phyloP scores from a whole-genome alignment of 2,888 invertebrate species.

The Ligdia adustata region DNA sequence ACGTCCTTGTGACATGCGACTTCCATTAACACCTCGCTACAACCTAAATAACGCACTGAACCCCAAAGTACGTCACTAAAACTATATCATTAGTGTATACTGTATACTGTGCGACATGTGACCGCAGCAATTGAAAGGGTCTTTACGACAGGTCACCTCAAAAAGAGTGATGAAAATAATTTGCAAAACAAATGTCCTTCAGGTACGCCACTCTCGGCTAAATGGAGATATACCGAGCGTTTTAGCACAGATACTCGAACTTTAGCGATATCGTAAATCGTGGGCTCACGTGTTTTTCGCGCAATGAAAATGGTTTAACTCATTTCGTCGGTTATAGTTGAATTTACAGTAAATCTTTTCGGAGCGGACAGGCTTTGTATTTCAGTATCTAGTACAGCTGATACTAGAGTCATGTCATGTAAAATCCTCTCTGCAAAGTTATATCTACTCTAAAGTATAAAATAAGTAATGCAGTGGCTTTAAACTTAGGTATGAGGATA shows the following conservation, averaged over 20 bases:
- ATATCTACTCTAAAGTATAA: too few species aligned
- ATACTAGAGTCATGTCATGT: too few species aligned
- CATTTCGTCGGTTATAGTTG: constrained; percentile 32
- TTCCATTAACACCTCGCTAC: constrained; percentile 69
- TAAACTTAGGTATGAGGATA: too few species aligned
- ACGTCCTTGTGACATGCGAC: constrained; percentile 60
- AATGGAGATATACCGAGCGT: constrained; percentile 39
- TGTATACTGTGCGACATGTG: too few species aligned
- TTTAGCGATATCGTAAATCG: constrained; percentile 38
- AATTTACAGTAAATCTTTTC: constrained; percentile 14
- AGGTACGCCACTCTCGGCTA: constrained; percentile 39
- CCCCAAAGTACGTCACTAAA: constrained; percentile 58
- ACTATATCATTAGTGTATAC: constrained; percentile 63
- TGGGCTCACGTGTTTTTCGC: constrained; percentile 39
- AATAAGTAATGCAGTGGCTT: too few species aligned
- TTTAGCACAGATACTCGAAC: constrained; percentile 32
- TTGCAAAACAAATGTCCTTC: constrained; percentile 48
- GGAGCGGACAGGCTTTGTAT: too few species aligned
- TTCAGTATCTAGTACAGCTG: too few species aligned
- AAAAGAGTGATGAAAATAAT: constrained; percentile 50
- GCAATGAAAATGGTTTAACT: constrained; percentile 32
- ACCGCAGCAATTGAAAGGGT: constrained; percentile 54
- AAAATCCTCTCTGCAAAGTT: too few species aligned
- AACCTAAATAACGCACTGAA: constrained; percentile 55
- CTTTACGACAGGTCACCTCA: constrained; percentile 40